Base-by-base conservation (phyloP, 2,113 vertebrate genomes). In the Trogon surrucura region DNA sequence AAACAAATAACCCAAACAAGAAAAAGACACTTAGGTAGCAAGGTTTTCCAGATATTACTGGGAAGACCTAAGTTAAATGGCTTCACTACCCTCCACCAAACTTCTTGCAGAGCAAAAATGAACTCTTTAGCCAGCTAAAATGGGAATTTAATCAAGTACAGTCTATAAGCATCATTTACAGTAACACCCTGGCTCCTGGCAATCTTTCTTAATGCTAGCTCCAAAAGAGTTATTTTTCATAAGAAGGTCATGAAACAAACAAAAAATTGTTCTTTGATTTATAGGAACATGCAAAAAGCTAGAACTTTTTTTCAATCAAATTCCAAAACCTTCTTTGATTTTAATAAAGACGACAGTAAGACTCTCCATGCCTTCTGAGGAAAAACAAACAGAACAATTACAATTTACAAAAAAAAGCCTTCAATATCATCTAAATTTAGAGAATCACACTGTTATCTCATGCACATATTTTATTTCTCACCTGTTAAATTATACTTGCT, bases 401-500 rank as follows among this genome's bases (percentile, higher is more conserved):
- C 19, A 94, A 93, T 86, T 92, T 74, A 74, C 34, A 62, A 80
- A 93, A 80, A 93, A 80, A 84, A 77, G 1, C 3, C 15, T 38
- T 88, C 88, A 26, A 45, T 85, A 90, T 64, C 4, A 80, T 93
- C 95, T 96, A 93, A 94, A 96, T 96, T 91, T 97, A 96, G 94
- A 96, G 56, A 47, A 93, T 91, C 86, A 41, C 93, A 91, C 92
- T 88, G 89, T 71, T 95, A 91, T 95, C 86, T 96, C 93, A 73
- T 66, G 85, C 82, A 71, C 48, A 94, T 77, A 93, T 41, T 95
- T 96, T 96, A 80, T 91, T 96, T 96, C 89, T 97, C 91, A 97
- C 97, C 95, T 97, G 95, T 96, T 96, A 97, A 96, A 97, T 97
- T 96, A 96, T 79, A 85, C 93, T 97, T 69, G 23, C 97, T 56